Base-by-base conservation (phyloP, 2,797 vertebrate genomes). In the Enteromius unitaeniatus region DNA sequence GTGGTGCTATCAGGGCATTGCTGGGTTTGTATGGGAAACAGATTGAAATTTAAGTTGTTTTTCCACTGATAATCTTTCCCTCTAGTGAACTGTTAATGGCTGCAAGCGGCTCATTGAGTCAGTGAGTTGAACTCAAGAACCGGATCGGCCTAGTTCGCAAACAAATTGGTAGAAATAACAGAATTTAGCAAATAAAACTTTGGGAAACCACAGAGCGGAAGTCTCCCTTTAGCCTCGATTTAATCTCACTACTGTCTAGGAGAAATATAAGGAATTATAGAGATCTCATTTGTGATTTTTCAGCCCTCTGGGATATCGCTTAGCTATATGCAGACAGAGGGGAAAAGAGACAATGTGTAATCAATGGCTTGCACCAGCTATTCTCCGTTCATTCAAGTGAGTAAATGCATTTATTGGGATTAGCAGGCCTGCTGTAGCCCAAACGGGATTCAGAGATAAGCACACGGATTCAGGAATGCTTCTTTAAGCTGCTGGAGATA, bases 361-460 rank as follows among this genome's bases (percentile, higher is more conserved):
- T 86, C 70, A 74, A 49, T 40, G 58, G 64, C 26, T 45, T 47
- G 51, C 78, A 45, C 83, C 47, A 76, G 84, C 78, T 81, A 34
- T 76, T 60, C 45, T 65, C 31, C 67, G 23, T 67, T 37, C 70
- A 58, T 83, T 79, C 78, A 85, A 84, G 78, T 78, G 65, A 76
- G 65, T 84, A 73, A 69, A 37, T 83, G 60, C 45, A 78, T 88
- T 79, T 74, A 83, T 86, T 74, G 70, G 40, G 80, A 87, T 83
- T 79, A 77, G 53, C 42, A 70, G 74, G 11, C 6, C 55, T 67
- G 34, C 73, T 73, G 55, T 65, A 68, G 78, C 60, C 82, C 77
- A 51, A 83, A 23, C 9, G 45, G 83, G 82, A 60, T 53, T 78
- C 47, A 7, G 17, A 74, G 86, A 87, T 84, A 86, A 87, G 58